Percentiles rank a stretch among this genome's conserved stretches.
phyloP scores from a whole-genome alignment of 2,113 vertebrate species.

The Colossoma macropomum region DNA sequence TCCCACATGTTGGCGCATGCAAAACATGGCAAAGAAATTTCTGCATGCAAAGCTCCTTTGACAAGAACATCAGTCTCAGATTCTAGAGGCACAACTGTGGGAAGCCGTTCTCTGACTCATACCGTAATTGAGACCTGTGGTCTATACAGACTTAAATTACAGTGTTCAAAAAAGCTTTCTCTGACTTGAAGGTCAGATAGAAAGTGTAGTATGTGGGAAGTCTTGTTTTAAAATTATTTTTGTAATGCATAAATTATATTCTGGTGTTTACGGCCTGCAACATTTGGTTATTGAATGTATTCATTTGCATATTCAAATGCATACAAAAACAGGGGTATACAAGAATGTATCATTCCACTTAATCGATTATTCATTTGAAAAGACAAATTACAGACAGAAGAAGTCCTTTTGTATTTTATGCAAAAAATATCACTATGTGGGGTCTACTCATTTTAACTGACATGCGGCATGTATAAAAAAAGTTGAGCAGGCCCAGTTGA shows the following conservation, averaged over 20 bases:
- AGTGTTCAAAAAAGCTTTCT: not conserved
- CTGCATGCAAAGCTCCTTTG: not conserved
- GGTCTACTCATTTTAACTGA: too few relatives aligned
- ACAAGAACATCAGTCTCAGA: not conserved
- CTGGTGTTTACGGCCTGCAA: not conserved
- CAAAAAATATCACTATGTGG: too few relatives aligned
- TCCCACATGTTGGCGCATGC: constrained; percentile 25
- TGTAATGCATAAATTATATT: not conserved
- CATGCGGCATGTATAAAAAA: too few relatives aligned
- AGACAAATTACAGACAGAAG: too few relatives aligned
- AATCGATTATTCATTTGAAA: too few relatives aligned
- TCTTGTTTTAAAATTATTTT: not conserved
- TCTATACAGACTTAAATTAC: not conserved
- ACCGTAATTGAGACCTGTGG: constrained; percentile 34
- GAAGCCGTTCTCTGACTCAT: constrained; percentile 63
- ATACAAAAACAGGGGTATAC: too few relatives aligned
- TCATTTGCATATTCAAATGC: too few relatives aligned
- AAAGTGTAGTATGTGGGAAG: not conserved
- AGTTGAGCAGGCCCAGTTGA: too few relatives aligned
- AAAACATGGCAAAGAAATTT: not conserved
- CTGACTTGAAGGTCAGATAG: not conserved
- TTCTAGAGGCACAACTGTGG: not conserved
- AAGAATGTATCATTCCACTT: too few relatives aligned
- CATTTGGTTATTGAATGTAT: not conserved
- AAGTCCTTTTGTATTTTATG: too few relatives aligned